phyloP scores from a whole-genome alignment of 1,140 invertebrate species.

The Meloidogyne floridensis region DNA sequence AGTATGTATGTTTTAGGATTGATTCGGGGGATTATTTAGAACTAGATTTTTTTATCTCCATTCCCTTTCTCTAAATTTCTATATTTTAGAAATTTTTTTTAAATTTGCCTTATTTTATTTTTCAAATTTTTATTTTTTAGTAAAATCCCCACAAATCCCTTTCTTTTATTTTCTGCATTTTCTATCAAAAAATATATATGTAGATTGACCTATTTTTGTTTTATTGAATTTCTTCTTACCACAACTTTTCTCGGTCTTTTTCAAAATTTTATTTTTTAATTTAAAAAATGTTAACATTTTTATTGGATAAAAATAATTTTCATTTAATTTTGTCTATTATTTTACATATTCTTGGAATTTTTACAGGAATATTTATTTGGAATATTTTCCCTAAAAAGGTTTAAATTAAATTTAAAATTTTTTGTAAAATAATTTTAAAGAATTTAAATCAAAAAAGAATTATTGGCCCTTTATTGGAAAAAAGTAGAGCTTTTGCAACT shows the following conservation, averaged over 20 bases:
- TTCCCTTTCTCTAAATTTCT: too few species aligned
- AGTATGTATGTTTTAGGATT: too few species aligned
- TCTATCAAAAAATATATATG: too few species aligned
- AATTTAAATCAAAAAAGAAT: background rate
- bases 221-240: background rate
- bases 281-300: conserved; percentile 6
- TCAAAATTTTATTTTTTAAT: background rate
- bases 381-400: conserved; percentile 32
- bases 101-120: too few species aligned
- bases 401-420: background rate
- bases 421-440: background rate
- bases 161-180: too few species aligned
- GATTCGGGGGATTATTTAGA: too few species aligned
- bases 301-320: conserved; percentile 10
- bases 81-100: too few species aligned
- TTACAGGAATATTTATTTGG: conserved; percentile 33
- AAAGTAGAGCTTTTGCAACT: background rate
- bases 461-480: background rate
- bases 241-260: background rate
- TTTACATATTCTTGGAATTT: conserved; percentile 30
- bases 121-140: too few species aligned
- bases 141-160: too few species aligned
- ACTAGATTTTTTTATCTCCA: too few species aligned
- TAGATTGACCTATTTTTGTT: background rate
- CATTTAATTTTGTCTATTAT: conserved; percentile 27